Conservation (phyloP, 2,888 invertebrate genomes). For the Chrysodeixis includens region DNA sequence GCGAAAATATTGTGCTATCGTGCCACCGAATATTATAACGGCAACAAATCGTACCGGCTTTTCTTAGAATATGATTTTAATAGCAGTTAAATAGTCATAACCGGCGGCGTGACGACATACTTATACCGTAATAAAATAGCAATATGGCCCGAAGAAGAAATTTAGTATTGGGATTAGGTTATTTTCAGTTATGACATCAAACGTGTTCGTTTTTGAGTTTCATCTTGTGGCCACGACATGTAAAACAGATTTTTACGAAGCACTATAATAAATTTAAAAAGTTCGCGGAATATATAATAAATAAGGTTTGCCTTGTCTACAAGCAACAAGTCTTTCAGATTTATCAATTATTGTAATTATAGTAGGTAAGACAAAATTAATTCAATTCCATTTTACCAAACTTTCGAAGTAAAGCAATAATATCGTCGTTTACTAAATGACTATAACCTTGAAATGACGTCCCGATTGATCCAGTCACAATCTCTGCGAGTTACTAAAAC, state of each 20-base stretch:
- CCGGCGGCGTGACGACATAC: slow-evolving; percentile 73
- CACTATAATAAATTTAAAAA: not conserved
- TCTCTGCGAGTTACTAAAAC: too few species aligned
- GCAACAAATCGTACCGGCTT: slow-evolving; percentile 50
- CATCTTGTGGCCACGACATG: slow-evolving; percentile 40
- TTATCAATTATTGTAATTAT: too few species aligned
- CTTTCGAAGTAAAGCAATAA: too few species aligned
- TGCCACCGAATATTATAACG: slow-evolving; percentile 38
- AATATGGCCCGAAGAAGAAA: slow-evolving; percentile 66
- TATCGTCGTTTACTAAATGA: too few species aligned
- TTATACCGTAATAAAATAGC: slow-evolving; percentile 78
- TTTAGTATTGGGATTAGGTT: slow-evolving; percentile 58
- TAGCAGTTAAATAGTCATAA: slow-evolving; percentile 78
- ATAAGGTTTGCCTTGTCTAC: too few species aligned
- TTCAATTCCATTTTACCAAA: too few species aligned
- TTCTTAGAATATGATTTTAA: slow-evolving; percentile 82
- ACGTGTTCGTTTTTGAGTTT: slow-evolving; percentile 51
- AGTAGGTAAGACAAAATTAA: too few species aligned
- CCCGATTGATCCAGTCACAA: too few species aligned
- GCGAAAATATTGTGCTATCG: slow-evolving; percentile 70
- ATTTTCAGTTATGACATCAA: slow-evolving; percentile 61
- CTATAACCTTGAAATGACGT: too few species aligned
- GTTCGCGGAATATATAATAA: too few species aligned
- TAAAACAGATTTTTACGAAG: slow-evolving; percentile 22
- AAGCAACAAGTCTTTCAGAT: too few species aligned